Evolutionary conservation across 2,113 vertebrate genomes (phyloP), one percentile per base, ranked within the genome.

Genomic region (Callithrix jacchus): DNA sequence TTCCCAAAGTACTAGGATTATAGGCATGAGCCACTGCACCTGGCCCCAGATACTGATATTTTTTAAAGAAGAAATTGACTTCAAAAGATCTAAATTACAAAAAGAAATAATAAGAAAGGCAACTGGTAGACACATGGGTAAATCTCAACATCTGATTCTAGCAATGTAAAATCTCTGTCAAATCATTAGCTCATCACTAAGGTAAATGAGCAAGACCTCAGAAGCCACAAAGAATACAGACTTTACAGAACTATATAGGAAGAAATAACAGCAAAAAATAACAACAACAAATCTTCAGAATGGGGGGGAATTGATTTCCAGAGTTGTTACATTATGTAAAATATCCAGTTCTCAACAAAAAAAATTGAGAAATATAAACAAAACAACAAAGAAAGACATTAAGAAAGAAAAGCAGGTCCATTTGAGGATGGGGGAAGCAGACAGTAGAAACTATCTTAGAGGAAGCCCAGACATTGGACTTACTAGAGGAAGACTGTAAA

Each of bases 1-100:
- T 12, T 30, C 27, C 27, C 27, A 64, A 64, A 64, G 61, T 64
- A 12, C 27, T 64, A 13, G 30, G 61, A 64, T 64, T 30, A 32
- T 2, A 64, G 61, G 61, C 6, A 0, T 32, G 27, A 64, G 27
- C 61, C 12, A 64, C 12, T 2, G 2, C 0, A 4, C 12, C 61
- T 12, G 2, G 61, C 61, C 30, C 61, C 30, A 30, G 27, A 32
- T 64, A 64, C 27, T 64, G 61, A 64, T 32, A 4, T 32, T 64
- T 64, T 30, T 64, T 52, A 80, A 77, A 18, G 68, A 40, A 68
- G n/a, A 71, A 92, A 92, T 18, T 27, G 52, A 92, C 37, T 32
- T 42, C 54, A 5, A 83, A 83, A 61, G 40, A 83, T 47, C 18
- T 52, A 70, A 68, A 81, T 11, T 70, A 49, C 5, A 54, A 68